A percentile compares a stretch with the other conserved stretches of the same genome.
Conservation (phyloP, 2,888 invertebrate species). For the Thereva nobilitata region DNA sequence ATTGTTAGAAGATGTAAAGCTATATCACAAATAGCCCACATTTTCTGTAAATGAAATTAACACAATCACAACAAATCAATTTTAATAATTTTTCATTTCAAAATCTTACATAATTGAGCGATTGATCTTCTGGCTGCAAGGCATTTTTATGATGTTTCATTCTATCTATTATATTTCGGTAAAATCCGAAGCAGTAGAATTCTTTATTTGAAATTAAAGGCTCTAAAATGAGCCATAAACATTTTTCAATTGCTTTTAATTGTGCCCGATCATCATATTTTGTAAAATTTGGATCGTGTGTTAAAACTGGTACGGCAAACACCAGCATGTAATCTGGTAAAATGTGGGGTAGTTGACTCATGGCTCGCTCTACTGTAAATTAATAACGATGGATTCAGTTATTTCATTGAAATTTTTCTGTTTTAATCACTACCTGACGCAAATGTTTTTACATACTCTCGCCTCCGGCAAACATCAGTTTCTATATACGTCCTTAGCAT, state of each 20-base stretch:
- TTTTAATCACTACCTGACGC: conserved; percentile 66
- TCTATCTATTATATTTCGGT: conserved; percentile 88
- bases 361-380: conserved; percentile 66
- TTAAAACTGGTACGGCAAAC: conserved; percentile 92
- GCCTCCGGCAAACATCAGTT: conserved; percentile 84
- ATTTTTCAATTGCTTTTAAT: conserved; percentile 79
- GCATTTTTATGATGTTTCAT: conserved; percentile 95
- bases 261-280: conserved; percentile 75
- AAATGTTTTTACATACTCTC: conserved; percentile 88
- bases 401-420: too few relatives aligned
- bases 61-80: background rate
- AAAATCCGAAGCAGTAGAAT: conserved; percentile 93
- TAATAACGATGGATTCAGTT: conserved; percentile 13
- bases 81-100: conserved; percentile 4
- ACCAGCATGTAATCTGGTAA: conserved; percentile 97
- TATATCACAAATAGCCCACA: conserved; percentile 96
- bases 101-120: conserved; percentile 76
- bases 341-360: conserved; percentile 81
- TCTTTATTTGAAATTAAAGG: conserved; percentile 92
- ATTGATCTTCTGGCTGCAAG: conserved; percentile 78
- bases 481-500: conserved; percentile 79
- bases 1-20: conserved; percentile 88
- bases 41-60: conserved; percentile 68
- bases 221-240: conserved; percentile 93
- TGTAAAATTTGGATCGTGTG: conserved; percentile 88